phyloP scores from a whole-genome alignment of 2,797 vertebrate species.

The Sebastes vulpes region DNA sequence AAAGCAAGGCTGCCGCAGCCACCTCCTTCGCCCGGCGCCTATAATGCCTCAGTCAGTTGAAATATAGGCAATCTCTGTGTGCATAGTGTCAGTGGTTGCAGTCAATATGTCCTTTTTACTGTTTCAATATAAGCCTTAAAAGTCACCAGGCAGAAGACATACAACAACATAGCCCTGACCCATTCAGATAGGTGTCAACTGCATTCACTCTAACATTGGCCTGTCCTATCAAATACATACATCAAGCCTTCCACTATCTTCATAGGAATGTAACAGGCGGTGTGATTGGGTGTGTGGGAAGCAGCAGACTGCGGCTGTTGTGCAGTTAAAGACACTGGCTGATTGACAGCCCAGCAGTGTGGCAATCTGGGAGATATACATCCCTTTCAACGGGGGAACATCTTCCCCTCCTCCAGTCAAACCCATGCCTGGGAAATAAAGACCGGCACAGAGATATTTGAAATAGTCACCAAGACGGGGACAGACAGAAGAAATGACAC shows the following conservation, averaged over 20 bases:
- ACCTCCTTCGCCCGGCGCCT: constrained; percentile 19
- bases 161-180: constrained; percentile 67
- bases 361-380: constrained; percentile 54
- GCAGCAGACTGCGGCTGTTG: background rate
- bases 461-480: background rate
- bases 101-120: constrained; percentile 72
- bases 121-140: constrained; percentile 62
- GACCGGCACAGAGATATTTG: background rate
- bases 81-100: constrained; percentile 47
- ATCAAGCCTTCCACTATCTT: constrained; percentile 45
- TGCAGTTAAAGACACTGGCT: constrained; percentile 30
- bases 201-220: constrained; percentile 43
- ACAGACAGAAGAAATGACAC: background rate
- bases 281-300: constrained; percentile 34
- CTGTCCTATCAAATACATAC: constrained; percentile 50
- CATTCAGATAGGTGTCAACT: constrained; percentile 60
- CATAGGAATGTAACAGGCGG: constrained; percentile 9
- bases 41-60: constrained; percentile 61
- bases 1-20: constrained; percentile 40
- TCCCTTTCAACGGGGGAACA: constrained; percentile 19
- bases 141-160: constrained; percentile 52
- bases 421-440: constrained; percentile 7
- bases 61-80: constrained; percentile 68
- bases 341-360: constrained; percentile 64
- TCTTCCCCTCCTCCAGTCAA: background rate